A percentile compares a stretch with the other conserved stretches of the same genome.
Conservation (phyloP, 1,140 invertebrate species). For the Cotesia typhae region DNA sequence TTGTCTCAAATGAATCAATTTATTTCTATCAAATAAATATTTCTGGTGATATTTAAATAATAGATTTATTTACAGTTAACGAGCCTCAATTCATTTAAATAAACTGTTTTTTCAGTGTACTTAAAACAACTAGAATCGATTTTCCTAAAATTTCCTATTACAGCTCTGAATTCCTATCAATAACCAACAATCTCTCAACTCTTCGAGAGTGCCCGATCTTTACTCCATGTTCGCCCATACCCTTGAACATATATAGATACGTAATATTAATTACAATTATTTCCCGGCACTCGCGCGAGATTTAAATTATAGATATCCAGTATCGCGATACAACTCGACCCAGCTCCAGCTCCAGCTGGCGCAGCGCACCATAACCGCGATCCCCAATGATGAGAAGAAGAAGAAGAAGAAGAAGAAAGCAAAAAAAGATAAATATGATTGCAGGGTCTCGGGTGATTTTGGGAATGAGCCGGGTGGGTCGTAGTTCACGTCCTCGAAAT, state of each 20-base stretch:
- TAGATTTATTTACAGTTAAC: no score
- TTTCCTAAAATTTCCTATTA: no score
- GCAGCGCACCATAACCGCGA: neutral
- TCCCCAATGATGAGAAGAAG: neutral
- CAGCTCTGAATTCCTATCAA: no score
- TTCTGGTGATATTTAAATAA: no score
- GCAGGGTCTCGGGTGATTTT: constrained; percentile 24
- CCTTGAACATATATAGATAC: constrained; percentile 39
- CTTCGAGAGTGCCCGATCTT: no score
- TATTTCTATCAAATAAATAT: no score
- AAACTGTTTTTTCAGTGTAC: no score
- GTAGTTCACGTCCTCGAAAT: constrained; percentile 26
- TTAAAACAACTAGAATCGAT: no score
- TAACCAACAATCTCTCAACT: no score
- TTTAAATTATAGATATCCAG: constrained; percentile 56
- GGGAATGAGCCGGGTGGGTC: constrained; percentile 29
- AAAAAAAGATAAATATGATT: constrained; percentile 23
- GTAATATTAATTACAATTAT: constrained; percentile 54
- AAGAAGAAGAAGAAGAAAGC: constrained; percentile 12
- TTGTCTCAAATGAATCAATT: no score
- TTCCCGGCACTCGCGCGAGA: constrained; percentile 52
- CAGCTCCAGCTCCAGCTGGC: constrained; percentile 13
- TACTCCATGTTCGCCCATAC: neutral
- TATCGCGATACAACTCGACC: constrained; percentile 12
- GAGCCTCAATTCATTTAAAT: no score